A percentile compares a stretch with the other conserved stretches of the same genome.
Conservation (phyloP, 2,797 vertebrate genomes). For the Sphenodon punctatus region DNA sequence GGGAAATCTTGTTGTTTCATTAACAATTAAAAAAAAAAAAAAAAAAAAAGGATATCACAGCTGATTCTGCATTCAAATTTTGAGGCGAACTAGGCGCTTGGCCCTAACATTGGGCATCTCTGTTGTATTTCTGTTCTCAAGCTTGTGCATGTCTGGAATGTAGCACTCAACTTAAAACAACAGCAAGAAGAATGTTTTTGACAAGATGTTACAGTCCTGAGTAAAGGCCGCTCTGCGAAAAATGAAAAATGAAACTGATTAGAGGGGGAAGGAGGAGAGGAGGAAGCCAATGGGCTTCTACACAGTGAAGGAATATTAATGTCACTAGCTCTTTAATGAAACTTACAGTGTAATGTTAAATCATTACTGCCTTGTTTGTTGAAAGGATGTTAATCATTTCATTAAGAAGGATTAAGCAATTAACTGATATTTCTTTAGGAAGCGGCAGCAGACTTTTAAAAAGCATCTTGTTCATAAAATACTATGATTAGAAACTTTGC, state of each 20-base stretch:
- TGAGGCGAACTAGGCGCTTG: background rate
- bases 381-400: constrained; percentile 67
- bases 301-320: constrained; percentile 6
- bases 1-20: background rate
- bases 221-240: constrained; percentile 16
- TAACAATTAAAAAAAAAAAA: no score
- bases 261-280: background rate
- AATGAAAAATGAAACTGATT: constrained; percentile 39
- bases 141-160: background rate
- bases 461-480: constrained; percentile 2
- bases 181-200: background rate
- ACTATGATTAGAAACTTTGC: background rate
- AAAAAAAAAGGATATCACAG: background rate
- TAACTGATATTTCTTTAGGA: constrained; percentile 63
- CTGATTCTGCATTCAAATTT: background rate
- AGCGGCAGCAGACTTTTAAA: constrained; percentile 38
- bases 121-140: constrained; percentile 16
- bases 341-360: constrained; percentile 31
- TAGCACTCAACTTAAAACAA: background rate
- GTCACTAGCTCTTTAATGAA: constrained; percentile 38
- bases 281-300: constrained; percentile 8
- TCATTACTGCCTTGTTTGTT: constrained; percentile 56
- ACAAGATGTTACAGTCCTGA: background rate
- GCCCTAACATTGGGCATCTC: background rate
- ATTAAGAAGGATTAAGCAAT: constrained; percentile 71